These are phyloP conservation scores for Chesias legatella DNA, from an alignment of 2,888 invertebrate species.

Conservation along the genomic window DNA sequence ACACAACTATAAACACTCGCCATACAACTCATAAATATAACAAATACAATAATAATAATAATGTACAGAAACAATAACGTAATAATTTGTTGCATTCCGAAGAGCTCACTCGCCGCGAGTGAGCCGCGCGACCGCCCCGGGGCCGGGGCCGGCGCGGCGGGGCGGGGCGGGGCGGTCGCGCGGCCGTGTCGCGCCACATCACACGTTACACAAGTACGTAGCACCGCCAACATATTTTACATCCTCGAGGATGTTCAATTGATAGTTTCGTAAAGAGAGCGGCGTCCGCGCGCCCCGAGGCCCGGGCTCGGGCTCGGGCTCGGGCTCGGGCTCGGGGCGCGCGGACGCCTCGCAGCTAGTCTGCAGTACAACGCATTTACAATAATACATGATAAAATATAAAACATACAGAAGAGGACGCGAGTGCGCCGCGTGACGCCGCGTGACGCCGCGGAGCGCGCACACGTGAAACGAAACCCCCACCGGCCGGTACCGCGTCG, in stretches of 20 bases:
- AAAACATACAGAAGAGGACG: slow-evolving; percentile 15
- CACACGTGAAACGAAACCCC: no score
- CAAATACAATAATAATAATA: slow-evolving; percentile 60
- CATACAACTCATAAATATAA: slow-evolving; percentile 68
- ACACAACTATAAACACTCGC: slow-evolving; percentile 22
- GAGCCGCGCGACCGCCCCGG: slow-evolving; percentile 2
- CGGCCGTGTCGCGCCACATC: slow-evolving; percentile 25
- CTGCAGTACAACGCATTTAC: slow-evolving; percentile 37
- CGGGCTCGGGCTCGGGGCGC: slow-evolving; percentile 21
- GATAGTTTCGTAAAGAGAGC: slow-evolving; percentile 24
- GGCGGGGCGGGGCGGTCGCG: neutral
- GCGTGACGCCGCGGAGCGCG: no score
- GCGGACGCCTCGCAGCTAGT: slow-evolving; percentile 24
- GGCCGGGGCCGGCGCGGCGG: neutral
- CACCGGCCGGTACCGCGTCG: no score
- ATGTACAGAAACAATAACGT: slow-evolving; percentile 66
- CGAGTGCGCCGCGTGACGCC: neutral
- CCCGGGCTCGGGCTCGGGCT: slow-evolving; percentile 17
- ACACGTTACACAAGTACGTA: slow-evolving; percentile 28
- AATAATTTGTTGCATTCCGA: slow-evolving; percentile 36
- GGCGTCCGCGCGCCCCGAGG: neutral
- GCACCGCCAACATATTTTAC: slow-evolving; percentile 52
- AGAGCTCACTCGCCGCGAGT: slow-evolving; percentile 4
- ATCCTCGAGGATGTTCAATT: slow-evolving; percentile 41
- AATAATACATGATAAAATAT: slow-evolving; percentile 29